Percentiles rank a stretch among this genome's conserved stretches.
These are phyloP conservation scores for Lamellibrachia satsuma DNA, from an alignment of 2,888 invertebrate genomes.

Conservation along the genomic window DNA sequence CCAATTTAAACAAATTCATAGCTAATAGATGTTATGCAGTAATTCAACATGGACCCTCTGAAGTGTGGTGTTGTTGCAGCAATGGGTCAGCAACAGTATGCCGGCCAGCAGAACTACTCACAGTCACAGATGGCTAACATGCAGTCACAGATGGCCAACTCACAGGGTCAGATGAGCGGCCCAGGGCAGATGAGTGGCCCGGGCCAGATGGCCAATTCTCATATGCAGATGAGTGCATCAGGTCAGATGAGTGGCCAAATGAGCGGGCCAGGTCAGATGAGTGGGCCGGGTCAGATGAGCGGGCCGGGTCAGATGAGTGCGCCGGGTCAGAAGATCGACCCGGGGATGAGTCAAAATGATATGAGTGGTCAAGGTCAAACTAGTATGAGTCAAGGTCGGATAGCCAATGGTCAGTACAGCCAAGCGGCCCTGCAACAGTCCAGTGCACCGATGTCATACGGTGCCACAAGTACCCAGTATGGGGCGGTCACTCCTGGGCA, in stretches of 20 bases:
- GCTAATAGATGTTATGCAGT: no score
- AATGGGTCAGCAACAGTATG: neutral
- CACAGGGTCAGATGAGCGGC: neutral
- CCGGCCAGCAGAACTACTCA: neutral
- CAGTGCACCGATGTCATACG: neutral
- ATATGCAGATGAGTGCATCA: neutral
- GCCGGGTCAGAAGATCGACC: neutral
- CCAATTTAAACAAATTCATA: no score
- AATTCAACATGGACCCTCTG: neutral
- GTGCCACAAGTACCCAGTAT: neutral
- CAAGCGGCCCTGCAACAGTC: neutral
- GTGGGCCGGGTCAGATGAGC: neutral
- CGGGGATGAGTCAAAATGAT: conserved; percentile 17
- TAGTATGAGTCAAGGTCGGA: neutral
- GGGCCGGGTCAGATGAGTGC: neutral
- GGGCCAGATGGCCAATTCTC: neutral
- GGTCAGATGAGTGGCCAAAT: no score
- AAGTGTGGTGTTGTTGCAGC: neutral
- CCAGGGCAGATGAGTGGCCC: neutral
- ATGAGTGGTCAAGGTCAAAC: neutral
- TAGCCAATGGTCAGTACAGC: conserved; percentile 4
- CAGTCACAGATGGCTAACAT: conserved; percentile 9
- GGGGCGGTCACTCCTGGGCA: neutral
- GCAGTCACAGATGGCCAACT: neutral
- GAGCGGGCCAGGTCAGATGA: no score